Evolutionary conservation across 1,140 invertebrate species (phyloP).

Genomic region (Semibalanus balanoides): DNA sequence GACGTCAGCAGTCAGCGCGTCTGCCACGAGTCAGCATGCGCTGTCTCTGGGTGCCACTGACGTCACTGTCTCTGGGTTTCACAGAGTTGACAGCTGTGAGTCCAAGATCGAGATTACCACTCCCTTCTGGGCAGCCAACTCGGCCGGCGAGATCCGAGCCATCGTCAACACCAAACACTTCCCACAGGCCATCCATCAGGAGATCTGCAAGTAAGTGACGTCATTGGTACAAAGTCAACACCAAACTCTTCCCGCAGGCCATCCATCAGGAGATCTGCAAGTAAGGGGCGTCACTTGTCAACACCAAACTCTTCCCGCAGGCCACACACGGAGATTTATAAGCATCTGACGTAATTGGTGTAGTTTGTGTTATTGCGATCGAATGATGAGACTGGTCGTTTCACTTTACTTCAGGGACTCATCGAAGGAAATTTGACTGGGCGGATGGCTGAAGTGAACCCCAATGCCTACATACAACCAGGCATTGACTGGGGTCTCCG

Average conservation of each 20-base stretch:
- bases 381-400: too few relatives aligned
- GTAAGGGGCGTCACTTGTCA: slow-evolving; percentile 33
- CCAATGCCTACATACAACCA: too few relatives aligned
- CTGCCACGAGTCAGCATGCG: too few relatives aligned
- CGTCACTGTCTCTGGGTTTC: background rate
- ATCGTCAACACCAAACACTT: slow-evolving; percentile 89
- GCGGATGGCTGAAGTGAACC: too few relatives aligned
- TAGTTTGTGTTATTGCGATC: too few relatives aligned
- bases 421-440: too few relatives aligned
- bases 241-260: slow-evolving; percentile 84
- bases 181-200: slow-evolving; percentile 86
- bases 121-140: slow-evolving; percentile 85
- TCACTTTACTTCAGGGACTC: too few relatives aligned
- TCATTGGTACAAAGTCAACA: slow-evolving; percentile 55
- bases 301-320: slow-evolving; percentile 87
- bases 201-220: slow-evolving; percentile 59
- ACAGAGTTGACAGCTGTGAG: slow-evolving; percentile 71
- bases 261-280: slow-evolving; percentile 88
- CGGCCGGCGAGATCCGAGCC: slow-evolving; percentile 71
- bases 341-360: too few relatives aligned
- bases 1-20: too few relatives aligned
- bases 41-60: too few relatives aligned
- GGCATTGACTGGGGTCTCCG: too few relatives aligned
- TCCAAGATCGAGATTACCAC: slow-evolving; percentile 85
- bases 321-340: slow-evolving; percentile 84